Evolutionary conservation across 2,113 vertebrate genomes (phyloP), one percentile per base, ranked within the genome.

Genomic region (Tyto alba): DNA sequence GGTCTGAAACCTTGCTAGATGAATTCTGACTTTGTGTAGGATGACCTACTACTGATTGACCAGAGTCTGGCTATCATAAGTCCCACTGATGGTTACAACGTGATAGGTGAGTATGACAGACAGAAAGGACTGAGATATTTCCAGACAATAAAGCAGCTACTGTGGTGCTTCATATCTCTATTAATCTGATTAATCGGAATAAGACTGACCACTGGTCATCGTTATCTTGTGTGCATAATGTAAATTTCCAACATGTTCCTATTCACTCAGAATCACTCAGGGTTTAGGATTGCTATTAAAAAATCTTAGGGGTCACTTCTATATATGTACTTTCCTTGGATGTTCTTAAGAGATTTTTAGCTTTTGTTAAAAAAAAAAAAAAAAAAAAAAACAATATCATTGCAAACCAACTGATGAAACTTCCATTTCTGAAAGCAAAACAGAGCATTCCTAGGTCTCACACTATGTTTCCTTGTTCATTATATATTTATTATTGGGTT

Each of bases 161-260:
- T 38, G 38, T 45, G 43, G 13, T n/a, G 23, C 43, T 85, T 43
- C 3, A 1, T 17, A 14, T 74, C 40, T 45, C 45, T 34, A 13
- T 73, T 74, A 40, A 30, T 29, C 32, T 36, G 38, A 48, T 8
- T 43, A 29, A 13, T 48, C 64, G 64, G 48, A 69, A 18, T n/a
- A 78, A 78, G 60, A n/a, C 0, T 81, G 47, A 63, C 36, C 4
- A 2, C 69, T 63, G 74, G 23, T 34, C 30, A 53, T 62, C 18
- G 32, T 13, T 13, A 19, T 32, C 67, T 60, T 32, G 26, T 63
- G 53, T 21, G 14, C 20, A 43, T 55, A 68, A 34, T 53, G 36
- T 15, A 53, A 59, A 40, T 43, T 43, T 20, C 59, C 43, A 68
- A 12, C 11, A 40, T 0, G 0, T 48, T 73, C 73, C 59, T 53